A percentile compares a stretch with the other conserved stretches of the same genome.
phyloP scores from a whole-genome alignment of 2,888 invertebrate genomes.

The Laothoe populi region DNA sequence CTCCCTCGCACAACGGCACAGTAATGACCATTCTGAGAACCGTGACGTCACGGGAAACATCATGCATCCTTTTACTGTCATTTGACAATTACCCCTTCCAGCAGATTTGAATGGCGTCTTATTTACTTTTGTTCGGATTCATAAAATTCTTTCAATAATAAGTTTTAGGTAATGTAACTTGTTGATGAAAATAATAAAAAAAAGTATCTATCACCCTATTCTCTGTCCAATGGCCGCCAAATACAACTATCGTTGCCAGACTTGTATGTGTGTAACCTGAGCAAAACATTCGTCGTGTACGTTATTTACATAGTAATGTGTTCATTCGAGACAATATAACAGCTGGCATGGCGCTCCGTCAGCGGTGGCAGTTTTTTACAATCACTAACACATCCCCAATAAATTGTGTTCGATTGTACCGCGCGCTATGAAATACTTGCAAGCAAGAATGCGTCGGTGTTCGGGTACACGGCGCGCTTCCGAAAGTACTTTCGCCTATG shows the following conservation, averaged over 20 bases:
- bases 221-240: constrained; percentile 7
- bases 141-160: too few species aligned
- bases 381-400: constrained; percentile 41
- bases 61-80: too few species aligned
- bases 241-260: constrained; percentile 2
- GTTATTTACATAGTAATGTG: constrained; percentile 4
- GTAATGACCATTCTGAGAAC: too few species aligned
- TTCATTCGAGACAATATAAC: constrained; percentile 7
- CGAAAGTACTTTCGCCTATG: constrained; percentile 78
- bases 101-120: too few species aligned
- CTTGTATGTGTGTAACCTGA: not conserved
- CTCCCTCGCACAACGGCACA: too few species aligned
- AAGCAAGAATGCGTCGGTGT: constrained; percentile 60
- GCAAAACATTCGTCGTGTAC: not conserved
- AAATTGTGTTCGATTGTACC: constrained; percentile 31
- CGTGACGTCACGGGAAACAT: too few species aligned
- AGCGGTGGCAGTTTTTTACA: constrained; percentile 18
- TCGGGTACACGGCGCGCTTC: constrained; percentile 58
- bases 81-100: too few species aligned
- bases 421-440: constrained; percentile 51
- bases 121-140: too few species aligned
- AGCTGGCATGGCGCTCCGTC: constrained; percentile 14
- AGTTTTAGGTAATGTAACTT: too few species aligned
- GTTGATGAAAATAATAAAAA: too few species aligned
- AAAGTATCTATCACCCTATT: too few species aligned